phyloP scores from a whole-genome alignment of 2,113 vertebrate species.

The Toxotes chatareus region DNA sequence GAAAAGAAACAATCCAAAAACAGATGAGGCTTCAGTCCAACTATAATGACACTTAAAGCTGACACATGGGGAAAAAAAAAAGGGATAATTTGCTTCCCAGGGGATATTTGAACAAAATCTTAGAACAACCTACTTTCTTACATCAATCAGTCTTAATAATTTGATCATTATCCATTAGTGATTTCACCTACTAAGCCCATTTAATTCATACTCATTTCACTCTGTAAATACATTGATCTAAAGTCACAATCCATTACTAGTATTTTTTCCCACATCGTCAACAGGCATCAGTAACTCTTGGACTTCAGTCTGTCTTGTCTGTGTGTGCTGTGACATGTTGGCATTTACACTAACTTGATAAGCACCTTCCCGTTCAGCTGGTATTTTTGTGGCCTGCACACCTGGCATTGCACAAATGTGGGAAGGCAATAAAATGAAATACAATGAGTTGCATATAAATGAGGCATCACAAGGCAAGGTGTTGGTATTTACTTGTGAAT shows the following conservation, averaged over 20 bases:
- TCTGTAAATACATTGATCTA: conserved; percentile 14
- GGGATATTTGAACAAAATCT: not conserved
- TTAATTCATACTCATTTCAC: not conserved
- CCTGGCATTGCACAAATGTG: conserved; percentile 19
- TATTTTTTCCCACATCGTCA: conserved; percentile 16
- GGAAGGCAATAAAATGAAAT: conserved; percentile 25
- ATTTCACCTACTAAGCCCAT: conserved; percentile 4
- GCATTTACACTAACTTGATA: conserved; percentile 48
- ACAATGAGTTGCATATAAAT: conserved; percentile 55
- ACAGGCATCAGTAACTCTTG: not conserved
- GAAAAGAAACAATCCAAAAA: conserved; percentile 5
- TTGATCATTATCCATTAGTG: conserved; percentile 16
- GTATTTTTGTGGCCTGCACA: conserved; percentile 21
- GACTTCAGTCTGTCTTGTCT: conserved; percentile 25
- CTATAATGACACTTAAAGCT: conserved; percentile 4
- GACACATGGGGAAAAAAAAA: not conserved
- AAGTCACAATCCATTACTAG: conserved; percentile 4
- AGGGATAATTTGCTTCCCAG: not conserved
- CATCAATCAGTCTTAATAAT: not conserved
- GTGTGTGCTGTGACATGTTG: conserved; percentile 27
- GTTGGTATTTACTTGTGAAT: conserved; percentile 54
- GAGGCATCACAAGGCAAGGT: conserved; percentile 15
- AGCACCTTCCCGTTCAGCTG: conserved; percentile 29
- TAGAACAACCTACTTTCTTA: not conserved
- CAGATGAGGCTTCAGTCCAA: not conserved